Evolutionary conservation across 2,797 vertebrate genomes (phyloP).

Genomic region (Valencia hispanica): DNA sequence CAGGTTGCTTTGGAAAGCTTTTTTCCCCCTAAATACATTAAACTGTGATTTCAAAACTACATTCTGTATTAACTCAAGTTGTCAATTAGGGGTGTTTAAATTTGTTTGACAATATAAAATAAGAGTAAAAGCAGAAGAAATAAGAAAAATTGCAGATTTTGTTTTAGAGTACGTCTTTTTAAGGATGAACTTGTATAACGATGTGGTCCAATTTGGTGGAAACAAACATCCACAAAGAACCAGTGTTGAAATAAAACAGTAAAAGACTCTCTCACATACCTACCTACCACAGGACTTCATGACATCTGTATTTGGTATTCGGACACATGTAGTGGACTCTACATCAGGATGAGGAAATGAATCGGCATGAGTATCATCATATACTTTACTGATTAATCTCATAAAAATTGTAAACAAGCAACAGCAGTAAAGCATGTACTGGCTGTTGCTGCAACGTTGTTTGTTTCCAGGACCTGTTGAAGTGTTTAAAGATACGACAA

Average conservation of each 20-base stretch:
- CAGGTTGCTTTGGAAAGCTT: not conserved
- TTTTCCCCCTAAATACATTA: not conserved
- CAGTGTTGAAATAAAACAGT: not conserved
- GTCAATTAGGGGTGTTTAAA: too few relatives aligned
- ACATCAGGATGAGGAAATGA: not conserved
- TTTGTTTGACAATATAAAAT: not conserved
- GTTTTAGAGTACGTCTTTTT: not conserved
- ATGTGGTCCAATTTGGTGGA: not conserved
- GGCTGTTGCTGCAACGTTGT: not conserved
- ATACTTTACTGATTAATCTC: not conserved
- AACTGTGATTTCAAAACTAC: not conserved
- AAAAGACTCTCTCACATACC: not conserved
- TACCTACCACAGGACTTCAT: not conserved
- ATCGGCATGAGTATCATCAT: not conserved
- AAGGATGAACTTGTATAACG: not conserved
- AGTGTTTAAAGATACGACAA: conserved; percentile 20
- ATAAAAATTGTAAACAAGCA: not conserved
- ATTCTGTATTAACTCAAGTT: too few relatives aligned
- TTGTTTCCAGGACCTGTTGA: conserved; percentile 4
- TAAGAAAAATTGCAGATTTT: too few relatives aligned
- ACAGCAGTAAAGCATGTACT: not conserved
- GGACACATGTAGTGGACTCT: not conserved
- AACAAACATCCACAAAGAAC: not conserved
- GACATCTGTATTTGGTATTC: too few relatives aligned
- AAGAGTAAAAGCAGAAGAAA: too few relatives aligned